Conservation (phyloP, 2,113 vertebrate genomes). For the Hemicordylus capensis region DNA sequence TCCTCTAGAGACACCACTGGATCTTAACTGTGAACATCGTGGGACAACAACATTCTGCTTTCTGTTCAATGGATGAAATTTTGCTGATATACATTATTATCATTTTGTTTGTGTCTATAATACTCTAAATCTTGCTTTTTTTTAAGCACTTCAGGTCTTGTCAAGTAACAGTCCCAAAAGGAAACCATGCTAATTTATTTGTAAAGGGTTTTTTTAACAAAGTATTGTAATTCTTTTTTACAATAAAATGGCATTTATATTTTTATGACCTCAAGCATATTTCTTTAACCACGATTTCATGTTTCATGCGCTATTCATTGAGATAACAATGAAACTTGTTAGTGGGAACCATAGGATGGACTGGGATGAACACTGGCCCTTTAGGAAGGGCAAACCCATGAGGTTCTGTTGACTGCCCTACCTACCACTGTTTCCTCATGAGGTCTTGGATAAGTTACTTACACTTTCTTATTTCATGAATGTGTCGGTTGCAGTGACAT, state of each 20-base stretch:
- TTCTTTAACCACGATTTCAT: rapidly evolving
- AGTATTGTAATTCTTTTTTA: constrained; percentile 1
- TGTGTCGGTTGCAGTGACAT: not conserved
- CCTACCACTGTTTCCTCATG: not conserved
- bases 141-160: not conserved
- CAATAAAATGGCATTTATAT: constrained; percentile 69
- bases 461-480: too few species aligned
- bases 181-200: constrained; percentile 59
- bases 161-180: not conserved
- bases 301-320: not conserved
- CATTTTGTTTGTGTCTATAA: constrained; percentile 21
- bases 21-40: not conserved
- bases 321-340: not conserved
- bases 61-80: not conserved
- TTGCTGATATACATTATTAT: constrained; percentile 66
- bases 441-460: not conserved
- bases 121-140: not conserved
- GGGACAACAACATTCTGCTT: not conserved
- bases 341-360: not conserved
- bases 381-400: too few species aligned
- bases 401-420: not conserved
- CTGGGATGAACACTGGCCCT: not conserved
- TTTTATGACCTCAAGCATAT: not conserved
- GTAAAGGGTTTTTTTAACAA: constrained; percentile 30
- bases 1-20: too few species aligned